These are phyloP conservation scores for Anabacerthia variegaticeps DNA, from an alignment of 2,797 vertebrate species.

Conservation along the genomic window DNA sequence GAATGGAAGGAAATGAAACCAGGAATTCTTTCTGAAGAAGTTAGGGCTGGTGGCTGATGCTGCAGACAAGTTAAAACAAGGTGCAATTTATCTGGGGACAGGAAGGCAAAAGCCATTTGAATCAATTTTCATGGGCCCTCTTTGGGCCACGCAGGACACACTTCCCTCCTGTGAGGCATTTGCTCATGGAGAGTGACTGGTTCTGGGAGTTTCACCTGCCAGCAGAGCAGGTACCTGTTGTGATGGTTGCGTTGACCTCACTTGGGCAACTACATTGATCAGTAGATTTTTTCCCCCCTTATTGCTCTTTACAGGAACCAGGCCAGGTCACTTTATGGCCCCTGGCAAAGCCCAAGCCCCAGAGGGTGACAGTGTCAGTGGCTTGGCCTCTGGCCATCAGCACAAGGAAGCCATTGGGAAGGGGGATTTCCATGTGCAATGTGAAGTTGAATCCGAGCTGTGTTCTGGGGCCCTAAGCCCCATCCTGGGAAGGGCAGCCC, in stretches of 20 bases:
- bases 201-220: background rate
- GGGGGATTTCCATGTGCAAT: fast-evolving
- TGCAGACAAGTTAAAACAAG: background rate
- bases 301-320: background rate
- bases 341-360: no score
- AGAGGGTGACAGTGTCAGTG: fast-evolving
- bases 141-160: fast-evolving
- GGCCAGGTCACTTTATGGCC: background rate
- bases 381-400: fast-evolving
- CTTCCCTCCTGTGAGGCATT: fast-evolving
- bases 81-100: background rate
- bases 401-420: fast-evolving
- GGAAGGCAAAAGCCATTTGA: background rate
- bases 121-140: background rate
- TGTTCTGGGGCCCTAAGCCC: background rate
- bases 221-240: background rate
- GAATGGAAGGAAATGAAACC: background rate
- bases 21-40: background rate
- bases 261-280: fast-evolving
- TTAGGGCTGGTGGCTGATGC: background rate
- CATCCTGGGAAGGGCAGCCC: background rate
- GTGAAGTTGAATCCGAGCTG: background rate
- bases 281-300: no score
- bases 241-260: background rate
- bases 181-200: background rate